Base-by-base conservation (phyloP, 2,797 vertebrate genomes). In the Rallus crepitans region DNA sequence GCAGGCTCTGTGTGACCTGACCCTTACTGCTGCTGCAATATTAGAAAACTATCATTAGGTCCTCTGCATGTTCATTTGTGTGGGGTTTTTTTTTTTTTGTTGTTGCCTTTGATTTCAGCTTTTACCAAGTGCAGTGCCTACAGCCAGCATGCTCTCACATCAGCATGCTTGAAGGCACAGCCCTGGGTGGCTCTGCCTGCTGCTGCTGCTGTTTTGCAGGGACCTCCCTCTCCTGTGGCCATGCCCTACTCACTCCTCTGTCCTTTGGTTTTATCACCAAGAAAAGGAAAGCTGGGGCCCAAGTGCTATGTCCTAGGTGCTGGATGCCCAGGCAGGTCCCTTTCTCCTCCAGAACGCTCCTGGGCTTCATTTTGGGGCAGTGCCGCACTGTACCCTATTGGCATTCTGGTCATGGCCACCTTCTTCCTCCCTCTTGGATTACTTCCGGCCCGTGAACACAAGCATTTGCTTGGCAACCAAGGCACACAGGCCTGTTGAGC, bases 381-480 rank as follows among this genome's bases (percentile, higher is more conserved):
- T 86, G 63, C 52, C 53, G 12, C 14, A 42, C 76, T 92, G 45
- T 73, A 9, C 17, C 25, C 27, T 69, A 56, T 52, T 40, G 11
- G 20, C 89, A 86, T 94, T 71, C 69, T 60, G 42, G 6, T 7
- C 24, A 18, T 55, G 71, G 50, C 31, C 40, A 63, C 56, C 8
- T 28, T 81, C 9, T 78, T 93, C 79, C 94, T 97, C 90, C 86
- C 77, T 94, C 57, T n/a, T 28, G 73, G 47, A 93, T 87, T 93
- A 96, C 82, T 94, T 91, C 90, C 95, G 70, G 76, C 81, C 64
- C 77, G 76, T 4, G 2, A 97, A 75, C 68, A 90, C 81, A 89
- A 95, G 80, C 28, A 92, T 91, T 97, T 97, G 47, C 79, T 94
- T 93, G 90, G 61, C 90, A 96, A 94, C 93, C 61, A 89, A 94